phyloP scores from a whole-genome alignment of 2,888 invertebrate genomes.

The Thymelicus acteon region DNA sequence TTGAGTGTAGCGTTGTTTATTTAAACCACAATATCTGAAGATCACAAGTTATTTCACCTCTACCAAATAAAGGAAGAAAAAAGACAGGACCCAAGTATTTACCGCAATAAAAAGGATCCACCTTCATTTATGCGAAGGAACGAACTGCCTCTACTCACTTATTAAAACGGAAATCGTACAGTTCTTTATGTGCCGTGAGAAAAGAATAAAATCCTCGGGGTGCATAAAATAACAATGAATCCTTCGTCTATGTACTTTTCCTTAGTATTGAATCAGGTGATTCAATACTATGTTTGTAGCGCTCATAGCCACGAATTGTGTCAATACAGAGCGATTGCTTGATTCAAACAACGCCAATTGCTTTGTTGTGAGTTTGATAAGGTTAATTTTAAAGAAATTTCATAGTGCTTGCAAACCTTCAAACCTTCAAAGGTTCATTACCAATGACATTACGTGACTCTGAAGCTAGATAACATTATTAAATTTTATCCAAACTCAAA shows the following conservation, averaged over 20 bases:
- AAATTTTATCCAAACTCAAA: too few species aligned
- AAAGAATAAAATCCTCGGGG: slow-evolving; percentile 65
- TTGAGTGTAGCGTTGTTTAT: too few species aligned
- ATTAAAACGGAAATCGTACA: slow-evolving; percentile 70
- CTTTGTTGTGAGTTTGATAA: too few species aligned
- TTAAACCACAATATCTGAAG: neutral
- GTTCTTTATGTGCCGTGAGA: slow-evolving; percentile 59
- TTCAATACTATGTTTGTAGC: slow-evolving; percentile 2
- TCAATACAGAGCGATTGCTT: too few species aligned
- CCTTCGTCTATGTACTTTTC: slow-evolving; percentile 29
- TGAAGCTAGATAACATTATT: too few species aligned
- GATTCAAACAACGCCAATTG: too few species aligned
- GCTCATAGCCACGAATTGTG: neutral
- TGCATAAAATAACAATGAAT: slow-evolving; percentile 80
- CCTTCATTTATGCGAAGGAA: slow-evolving; percentile 31
- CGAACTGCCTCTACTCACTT: slow-evolving; percentile 47
- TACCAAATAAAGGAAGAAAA: slow-evolving; percentile 5
- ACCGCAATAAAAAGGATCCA: slow-evolving; percentile 37
- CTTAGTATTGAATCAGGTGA: slow-evolving; percentile 32
- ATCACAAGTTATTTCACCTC: slow-evolving; percentile 1
- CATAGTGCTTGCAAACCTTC: too few species aligned
- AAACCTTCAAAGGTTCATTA: too few species aligned
- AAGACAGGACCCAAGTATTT: slow-evolving; percentile 22
- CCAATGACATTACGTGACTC: too few species aligned
- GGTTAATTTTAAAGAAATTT: too few species aligned